Evolutionary conservation across 2,888 invertebrate genomes (phyloP).

Genomic region (Onchidella celtica): DNA sequence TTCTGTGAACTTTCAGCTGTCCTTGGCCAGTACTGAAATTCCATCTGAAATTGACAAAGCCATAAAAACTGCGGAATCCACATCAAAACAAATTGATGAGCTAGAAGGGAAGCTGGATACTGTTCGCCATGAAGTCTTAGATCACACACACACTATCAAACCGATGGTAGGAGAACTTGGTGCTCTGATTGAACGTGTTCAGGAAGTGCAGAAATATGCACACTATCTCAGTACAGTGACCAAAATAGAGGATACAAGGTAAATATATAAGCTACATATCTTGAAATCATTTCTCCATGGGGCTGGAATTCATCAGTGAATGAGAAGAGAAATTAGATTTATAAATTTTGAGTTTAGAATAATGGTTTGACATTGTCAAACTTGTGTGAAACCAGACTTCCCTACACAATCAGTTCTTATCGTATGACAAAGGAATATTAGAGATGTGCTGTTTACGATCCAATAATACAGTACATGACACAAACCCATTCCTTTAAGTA

Average conservation of each 20-base stretch:
- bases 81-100: slow-evolving; percentile 57
- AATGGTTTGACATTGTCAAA: too few relatives aligned
- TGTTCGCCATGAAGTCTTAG: slow-evolving; percentile 65
- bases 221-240: slow-evolving; percentile 70
- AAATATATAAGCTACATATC: slow-evolving; percentile 10
- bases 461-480: too few relatives aligned
- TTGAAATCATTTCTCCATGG: too few relatives aligned
- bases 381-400: too few relatives aligned
- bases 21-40: slow-evolving; percentile 72
- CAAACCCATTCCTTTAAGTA: too few relatives aligned
- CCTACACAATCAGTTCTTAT: too few relatives aligned
- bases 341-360: too few relatives aligned
- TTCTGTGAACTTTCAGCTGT: slow-evolving; percentile 73
- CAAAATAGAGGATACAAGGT: slow-evolving; percentile 76
- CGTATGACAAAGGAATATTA: too few relatives aligned
- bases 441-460: too few relatives aligned
- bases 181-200: slow-evolving; percentile 64
- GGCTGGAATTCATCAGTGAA: too few relatives aligned
- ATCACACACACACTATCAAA: slow-evolving; percentile 62
- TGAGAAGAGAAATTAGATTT: too few relatives aligned
- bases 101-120: slow-evolving; percentile 65
- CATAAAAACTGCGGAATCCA: slow-evolving; percentile 67
- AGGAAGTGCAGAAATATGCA: slow-evolving; percentile 71
- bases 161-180: slow-evolving; percentile 65
- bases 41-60: slow-evolving; percentile 74